Base-by-base conservation (phyloP, 2,797 vertebrate genomes). In the Sciaenops ocellatus region DNA sequence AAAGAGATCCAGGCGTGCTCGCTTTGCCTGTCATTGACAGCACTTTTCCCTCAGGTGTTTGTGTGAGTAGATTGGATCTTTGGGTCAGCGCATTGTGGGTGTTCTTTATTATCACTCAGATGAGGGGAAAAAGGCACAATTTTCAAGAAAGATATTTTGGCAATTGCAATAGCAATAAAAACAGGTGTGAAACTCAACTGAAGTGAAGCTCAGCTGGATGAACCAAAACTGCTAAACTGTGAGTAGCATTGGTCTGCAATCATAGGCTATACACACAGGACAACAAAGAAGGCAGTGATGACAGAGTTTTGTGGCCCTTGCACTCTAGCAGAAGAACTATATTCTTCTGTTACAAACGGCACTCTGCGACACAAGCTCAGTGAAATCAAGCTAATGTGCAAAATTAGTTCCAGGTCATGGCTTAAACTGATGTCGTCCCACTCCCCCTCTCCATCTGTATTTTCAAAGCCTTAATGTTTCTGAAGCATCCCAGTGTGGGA, bases 341-440 rank as follows among this genome's bases (percentile, higher is more conserved):
- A 63, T 75, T 48, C 17, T 60, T 78, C 34, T 56, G 59, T 73
- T 77, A 47, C 66, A 83, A 63, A 82, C 18, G 9, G 34, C 74
- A 20, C 66, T 64, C 69, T 74, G 70, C 61, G 73, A 71, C 74
- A 84, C 69, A 69, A 79, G 75, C 73, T 63, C 30, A 69, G 68
- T 73, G 69, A 87, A 91, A 83, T 83, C 1, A 30, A 80, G 74
- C 80, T 83, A 86, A 87, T 87, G 61, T 87, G 78, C 72, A 63
- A 47, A 86, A 91, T 93, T 85, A 74, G 90, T 93, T 92, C 85
- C 84, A 84, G 85, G 84, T 91, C 86, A 87, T 85, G 80, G 84
- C 78, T 79, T 83, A 66, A 87, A 87, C 65, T 84, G 78, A 82
- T 86, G 78, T 85, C 42, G 34, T 66, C 74, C 83, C 70, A 61